Evolutionary conservation across 2,888 invertebrate genomes (phyloP).

Genomic region (Sicus ferrugineus): DNA sequence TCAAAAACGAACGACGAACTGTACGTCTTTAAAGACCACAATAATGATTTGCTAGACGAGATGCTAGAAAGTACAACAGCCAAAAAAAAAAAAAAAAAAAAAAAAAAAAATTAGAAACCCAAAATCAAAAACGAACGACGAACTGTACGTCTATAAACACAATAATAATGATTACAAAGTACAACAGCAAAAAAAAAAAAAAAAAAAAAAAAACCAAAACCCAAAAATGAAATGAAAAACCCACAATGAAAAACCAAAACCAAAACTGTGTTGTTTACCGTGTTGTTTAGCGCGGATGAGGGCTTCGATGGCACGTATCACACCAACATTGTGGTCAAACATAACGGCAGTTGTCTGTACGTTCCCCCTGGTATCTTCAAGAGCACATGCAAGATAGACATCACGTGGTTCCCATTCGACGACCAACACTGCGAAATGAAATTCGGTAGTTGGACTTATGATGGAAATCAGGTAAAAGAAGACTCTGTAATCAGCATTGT

Average conservation of each 20-base stretch:
- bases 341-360: constrained; percentile 98
- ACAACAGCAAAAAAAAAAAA: constrained; percentile 10
- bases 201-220: constrained; percentile 9
- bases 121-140: constrained; percentile 3
- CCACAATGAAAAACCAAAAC: constrained; percentile 34
- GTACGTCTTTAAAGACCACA: too few relatives aligned
- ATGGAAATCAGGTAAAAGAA: constrained; percentile 88
- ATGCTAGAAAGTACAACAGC: too few relatives aligned
- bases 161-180: constrained; percentile 3
- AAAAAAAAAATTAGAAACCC: not conserved
- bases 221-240: constrained; percentile 14
- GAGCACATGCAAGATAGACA: constrained; percentile 99
- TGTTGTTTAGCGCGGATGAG: constrained; percentile 91
- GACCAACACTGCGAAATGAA: constrained; percentile 99
- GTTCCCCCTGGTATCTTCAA: constrained; percentile 99
- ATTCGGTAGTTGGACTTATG: constrained; percentile 99
- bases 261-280: constrained; percentile 15
- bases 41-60: too few relatives aligned
- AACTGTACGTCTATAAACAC: too few relatives aligned
- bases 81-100: not conserved
- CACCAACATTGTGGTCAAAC: constrained; percentile 98
- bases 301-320: constrained; percentile 99
- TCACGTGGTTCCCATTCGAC: constrained; percentile 99
- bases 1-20: not conserved
- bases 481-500: constrained; percentile 24